These are phyloP conservation scores for Rhyacophila evoluta DNA, from an alignment of 2,888 invertebrate genomes.

Conservation along the genomic window DNA sequence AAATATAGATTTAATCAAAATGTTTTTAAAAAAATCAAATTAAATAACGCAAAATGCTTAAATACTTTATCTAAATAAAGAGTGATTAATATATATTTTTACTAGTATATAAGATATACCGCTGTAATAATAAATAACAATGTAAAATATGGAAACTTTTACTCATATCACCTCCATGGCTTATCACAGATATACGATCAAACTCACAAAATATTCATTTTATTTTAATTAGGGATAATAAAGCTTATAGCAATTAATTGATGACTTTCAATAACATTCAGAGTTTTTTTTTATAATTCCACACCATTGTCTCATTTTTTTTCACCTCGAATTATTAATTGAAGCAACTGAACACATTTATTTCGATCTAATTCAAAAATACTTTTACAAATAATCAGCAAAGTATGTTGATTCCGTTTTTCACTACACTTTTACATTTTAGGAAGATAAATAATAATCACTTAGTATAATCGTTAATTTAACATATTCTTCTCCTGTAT, in stretches of 20 bases:
- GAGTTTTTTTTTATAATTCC: too few relatives aligned
- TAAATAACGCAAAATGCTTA: conserved; percentile 15
- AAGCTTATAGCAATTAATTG: conserved; percentile 4
- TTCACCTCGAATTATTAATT: too few relatives aligned
- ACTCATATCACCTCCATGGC: conserved; percentile 23
- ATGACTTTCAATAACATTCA: conserved; percentile 29
- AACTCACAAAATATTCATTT: not conserved
- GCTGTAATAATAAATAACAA: not conserved
- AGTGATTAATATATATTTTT: conserved; percentile 24
- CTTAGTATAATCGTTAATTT: too few relatives aligned
- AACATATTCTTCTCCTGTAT: too few relatives aligned
- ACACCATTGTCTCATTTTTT: not conserved
- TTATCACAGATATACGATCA: conserved; percentile 6
- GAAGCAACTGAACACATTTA: too few relatives aligned
- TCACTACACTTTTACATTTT: too few relatives aligned
- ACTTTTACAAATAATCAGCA: too few relatives aligned
- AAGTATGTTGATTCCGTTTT: too few relatives aligned
- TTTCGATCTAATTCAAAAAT: too few relatives aligned
- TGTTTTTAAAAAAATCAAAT: conserved; percentile 3
- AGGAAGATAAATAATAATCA: too few relatives aligned
- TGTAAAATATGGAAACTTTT: not conserved
- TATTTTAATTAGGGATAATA: conserved; percentile 10
- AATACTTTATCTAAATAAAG: conserved; percentile 13
- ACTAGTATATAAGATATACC: not conserved
- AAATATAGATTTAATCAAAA: not conserved